Evolutionary conservation across 2,888 invertebrate species (phyloP).

Genomic region (Margaritifera margaritifera): DNA sequence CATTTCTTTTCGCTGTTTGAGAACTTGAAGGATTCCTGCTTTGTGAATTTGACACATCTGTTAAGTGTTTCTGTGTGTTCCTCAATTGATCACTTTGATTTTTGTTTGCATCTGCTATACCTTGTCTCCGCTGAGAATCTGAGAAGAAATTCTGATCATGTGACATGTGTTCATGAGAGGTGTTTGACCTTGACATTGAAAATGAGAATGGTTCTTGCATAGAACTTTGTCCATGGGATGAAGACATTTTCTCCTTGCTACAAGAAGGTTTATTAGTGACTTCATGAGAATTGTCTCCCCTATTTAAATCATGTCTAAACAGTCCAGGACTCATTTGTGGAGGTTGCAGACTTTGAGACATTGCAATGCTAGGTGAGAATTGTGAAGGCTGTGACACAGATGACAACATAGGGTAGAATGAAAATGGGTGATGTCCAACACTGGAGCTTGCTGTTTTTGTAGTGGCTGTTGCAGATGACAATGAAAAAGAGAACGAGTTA

Average conservation of each 20-base stretch:
- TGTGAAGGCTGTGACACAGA: conserved; percentile 29
- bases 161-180: not conserved
- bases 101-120: conserved; percentile 31
- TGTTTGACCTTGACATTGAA: conserved; percentile 16
- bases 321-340: conserved; percentile 17
- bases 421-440: conserved; percentile 42
- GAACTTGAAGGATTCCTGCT: conserved; percentile 19
- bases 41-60: conserved; percentile 21
- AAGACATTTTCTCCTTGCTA: conserved; percentile 37
- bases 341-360: conserved; percentile 24
- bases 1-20: not conserved
- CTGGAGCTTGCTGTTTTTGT: conserved; percentile 39
- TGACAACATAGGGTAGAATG: conserved; percentile 44
- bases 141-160: conserved; percentile 31
- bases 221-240: conserved; percentile 18
- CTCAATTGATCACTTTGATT: conserved; percentile 39
- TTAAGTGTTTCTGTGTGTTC: conserved; percentile 28
- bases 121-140: conserved; percentile 30
- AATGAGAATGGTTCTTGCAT: conserved; percentile 33
- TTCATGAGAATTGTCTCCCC: conserved; percentile 28
- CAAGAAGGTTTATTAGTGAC: conserved; percentile 30
- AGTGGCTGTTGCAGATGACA: conserved; percentile 35
- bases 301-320: conserved; percentile 8
- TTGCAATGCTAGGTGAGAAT: conserved; percentile 31
- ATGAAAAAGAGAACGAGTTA: conserved; percentile 44